phyloP scores from a whole-genome alignment of 2,113 vertebrate genomes.

The Ophiodon elongatus region DNA sequence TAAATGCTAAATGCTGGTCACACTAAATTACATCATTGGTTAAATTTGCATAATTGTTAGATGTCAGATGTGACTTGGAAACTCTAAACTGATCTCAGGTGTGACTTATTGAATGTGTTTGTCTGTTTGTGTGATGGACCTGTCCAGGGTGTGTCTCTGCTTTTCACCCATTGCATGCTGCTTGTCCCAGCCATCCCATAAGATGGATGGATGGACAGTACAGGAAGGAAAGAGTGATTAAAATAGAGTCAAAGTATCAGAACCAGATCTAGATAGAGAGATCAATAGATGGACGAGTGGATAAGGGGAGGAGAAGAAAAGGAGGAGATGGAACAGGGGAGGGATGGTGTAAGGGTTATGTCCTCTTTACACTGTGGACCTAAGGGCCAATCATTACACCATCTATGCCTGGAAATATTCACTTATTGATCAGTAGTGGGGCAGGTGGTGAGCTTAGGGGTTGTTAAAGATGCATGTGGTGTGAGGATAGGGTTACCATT shows the following conservation, averaged over 20 bases:
- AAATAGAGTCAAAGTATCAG: slow-evolving; percentile 22
- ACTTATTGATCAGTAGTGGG: slow-evolving; percentile 66
- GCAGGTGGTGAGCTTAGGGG: slow-evolving; percentile 63
- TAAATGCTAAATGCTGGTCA: not conserved
- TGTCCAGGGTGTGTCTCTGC: not conserved
- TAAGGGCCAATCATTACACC: slow-evolving; percentile 55
- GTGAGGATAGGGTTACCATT: slow-evolving; percentile 47
- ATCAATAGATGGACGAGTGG: slow-evolving; percentile 64
- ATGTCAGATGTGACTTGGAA: slow-evolving; percentile 11
- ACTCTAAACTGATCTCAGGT: not conserved
- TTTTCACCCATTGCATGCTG: not conserved
- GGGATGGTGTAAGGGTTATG: slow-evolving; percentile 12
- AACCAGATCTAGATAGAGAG: slow-evolving; percentile 9
- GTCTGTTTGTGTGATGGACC: not conserved
- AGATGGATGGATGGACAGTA: not conserved
- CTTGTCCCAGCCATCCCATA: not conserved
- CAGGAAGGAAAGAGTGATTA: not conserved
- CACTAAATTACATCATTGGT: not conserved
- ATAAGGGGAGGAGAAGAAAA: slow-evolving; percentile 26
- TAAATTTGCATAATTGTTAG: not conserved
- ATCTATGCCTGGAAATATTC: slow-evolving; percentile 55
- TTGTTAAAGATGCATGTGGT: slow-evolving; percentile 71
- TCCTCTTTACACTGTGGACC: slow-evolving; percentile 54
- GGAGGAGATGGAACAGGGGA: slow-evolving; percentile 19
- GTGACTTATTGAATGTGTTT: not conserved